Base-by-base conservation (phyloP, 2,888 invertebrate species). In the Amiota mariae region DNA sequence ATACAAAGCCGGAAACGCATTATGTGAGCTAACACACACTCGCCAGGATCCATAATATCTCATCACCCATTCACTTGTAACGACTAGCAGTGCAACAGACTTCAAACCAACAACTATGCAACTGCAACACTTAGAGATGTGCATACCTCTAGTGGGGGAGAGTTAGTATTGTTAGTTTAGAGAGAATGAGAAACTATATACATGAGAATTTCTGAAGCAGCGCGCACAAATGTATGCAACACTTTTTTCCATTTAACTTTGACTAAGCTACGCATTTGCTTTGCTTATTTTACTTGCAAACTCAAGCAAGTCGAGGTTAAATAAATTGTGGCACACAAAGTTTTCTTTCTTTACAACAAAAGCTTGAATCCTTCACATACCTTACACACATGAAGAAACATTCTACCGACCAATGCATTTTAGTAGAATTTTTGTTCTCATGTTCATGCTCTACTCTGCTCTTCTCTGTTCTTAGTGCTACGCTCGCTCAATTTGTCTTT, bases 171-270 rank as follows among this genome's bases (percentile, higher is more conserved):
- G 36, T 36, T 36, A 36, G 3, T 24, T 6, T n/a, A 51, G n/a
- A 51, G 12, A 10, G 54, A 12, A 11, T n/a, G n/a, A 4, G n/a
- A n/a, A 57, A 57, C 15, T n/a, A n/a, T n/a, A n/a, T 15, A 10
- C 57, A 57, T 57, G 18, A 15, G 20, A 63, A 63, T 36, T 36
- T 24, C 6, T 36, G 36, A 36, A 13, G 46, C 10, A 36, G 63
- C 46, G 63, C 63, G 63, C 63, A 63, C 63, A 63, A 63, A 63
- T 36, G 63, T 63, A 63, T 63, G 63, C 36, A 63, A 63, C 24
- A 15, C 36, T 63, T 63, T 12, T 12, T 59, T 57, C 18, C 6
- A 1, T 57, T 57, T 18, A 11, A 10, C 18, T 57, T 18, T 36
- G 36, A 36, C 36, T 36, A 36, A 36, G 8, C 57, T 15, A 18